phyloP scores from a whole-genome alignment of 2,888 invertebrate species.

The Eupithecia exiguata region DNA sequence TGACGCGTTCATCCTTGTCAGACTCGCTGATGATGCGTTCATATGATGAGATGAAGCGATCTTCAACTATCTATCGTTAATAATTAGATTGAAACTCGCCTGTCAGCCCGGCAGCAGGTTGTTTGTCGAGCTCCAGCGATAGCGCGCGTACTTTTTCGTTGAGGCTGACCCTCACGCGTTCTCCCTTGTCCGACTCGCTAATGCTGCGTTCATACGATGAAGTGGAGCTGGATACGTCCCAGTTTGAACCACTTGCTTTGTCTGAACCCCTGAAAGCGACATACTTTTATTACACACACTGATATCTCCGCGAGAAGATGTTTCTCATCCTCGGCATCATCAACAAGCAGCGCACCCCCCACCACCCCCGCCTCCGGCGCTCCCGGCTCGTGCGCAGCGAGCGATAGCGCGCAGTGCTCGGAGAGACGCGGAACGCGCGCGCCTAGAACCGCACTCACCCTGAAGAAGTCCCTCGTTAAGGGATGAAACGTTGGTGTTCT shows the following conservation, averaged over 20 bases:
- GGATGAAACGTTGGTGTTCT: no score
- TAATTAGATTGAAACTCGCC: slow-evolving; percentile 46
- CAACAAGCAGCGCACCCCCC: no score
- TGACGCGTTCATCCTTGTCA: slow-evolving; percentile 56
- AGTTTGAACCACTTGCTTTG: slow-evolving; percentile 62
- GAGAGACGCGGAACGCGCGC: no score
- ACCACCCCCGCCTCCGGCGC: no score
- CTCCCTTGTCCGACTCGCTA: slow-evolving; percentile 75
- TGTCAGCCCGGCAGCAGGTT: slow-evolving; percentile 63
- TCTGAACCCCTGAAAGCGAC: slow-evolving; percentile 16
- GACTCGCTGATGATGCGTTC: slow-evolving; percentile 85
- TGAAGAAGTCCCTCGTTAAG: no score
- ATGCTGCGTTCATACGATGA: slow-evolving; percentile 84
- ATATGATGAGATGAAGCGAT: slow-evolving; percentile 68
- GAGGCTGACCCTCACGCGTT: slow-evolving; percentile 53
- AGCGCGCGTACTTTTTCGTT: slow-evolving; percentile 86
- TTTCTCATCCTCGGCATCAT: no score
- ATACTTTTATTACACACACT: not conserved
- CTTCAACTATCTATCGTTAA: no score
- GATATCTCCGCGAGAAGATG: no score
- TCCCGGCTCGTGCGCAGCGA: no score
- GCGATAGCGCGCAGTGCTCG: no score
- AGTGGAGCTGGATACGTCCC: slow-evolving; percentile 72
- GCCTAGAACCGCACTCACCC: no score
- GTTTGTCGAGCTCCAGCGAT: slow-evolving; percentile 88